Evolutionary conservation across 2,113 vertebrate genomes (phyloP).

Genomic region (Trogon melanurus): DNA sequence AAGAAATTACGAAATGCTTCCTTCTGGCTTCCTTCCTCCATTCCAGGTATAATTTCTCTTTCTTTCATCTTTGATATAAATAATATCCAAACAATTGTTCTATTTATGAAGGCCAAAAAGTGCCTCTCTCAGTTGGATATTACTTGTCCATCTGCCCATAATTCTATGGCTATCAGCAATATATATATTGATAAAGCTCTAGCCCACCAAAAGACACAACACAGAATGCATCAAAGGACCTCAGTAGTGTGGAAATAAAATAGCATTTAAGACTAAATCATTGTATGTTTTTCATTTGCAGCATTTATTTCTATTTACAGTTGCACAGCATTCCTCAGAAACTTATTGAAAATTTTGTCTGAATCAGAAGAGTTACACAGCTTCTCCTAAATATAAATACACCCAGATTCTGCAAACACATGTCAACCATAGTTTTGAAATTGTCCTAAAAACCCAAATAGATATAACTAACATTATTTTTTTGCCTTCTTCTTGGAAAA

Average conservation of each 20-base stretch:
- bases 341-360: neutral
- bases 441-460: neutral
- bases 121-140: neutral
- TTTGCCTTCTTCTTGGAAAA: neutral
- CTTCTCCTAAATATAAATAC: neutral
- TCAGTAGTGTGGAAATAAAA: neutral
- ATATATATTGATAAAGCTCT: neutral
- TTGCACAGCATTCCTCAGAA: neutral
- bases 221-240: neutral
- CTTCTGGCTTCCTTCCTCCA: neutral
- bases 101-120: neutral
- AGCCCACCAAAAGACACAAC: neutral
- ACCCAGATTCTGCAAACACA: neutral
- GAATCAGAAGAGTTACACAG: neutral
- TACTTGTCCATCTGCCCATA: neutral
- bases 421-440: neutral
- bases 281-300: neutral
- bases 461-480: neutral
- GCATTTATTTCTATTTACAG: neutral
- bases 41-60: neutral
- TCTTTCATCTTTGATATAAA: neutral
- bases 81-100: neutral
- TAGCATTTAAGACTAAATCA: neutral
- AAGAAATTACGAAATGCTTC: neutral
- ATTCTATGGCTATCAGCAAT: neutral